These are phyloP conservation scores for Protophormia terraenovae DNA, from an alignment of 2,888 invertebrate species.

Conservation along the genomic window DNA sequence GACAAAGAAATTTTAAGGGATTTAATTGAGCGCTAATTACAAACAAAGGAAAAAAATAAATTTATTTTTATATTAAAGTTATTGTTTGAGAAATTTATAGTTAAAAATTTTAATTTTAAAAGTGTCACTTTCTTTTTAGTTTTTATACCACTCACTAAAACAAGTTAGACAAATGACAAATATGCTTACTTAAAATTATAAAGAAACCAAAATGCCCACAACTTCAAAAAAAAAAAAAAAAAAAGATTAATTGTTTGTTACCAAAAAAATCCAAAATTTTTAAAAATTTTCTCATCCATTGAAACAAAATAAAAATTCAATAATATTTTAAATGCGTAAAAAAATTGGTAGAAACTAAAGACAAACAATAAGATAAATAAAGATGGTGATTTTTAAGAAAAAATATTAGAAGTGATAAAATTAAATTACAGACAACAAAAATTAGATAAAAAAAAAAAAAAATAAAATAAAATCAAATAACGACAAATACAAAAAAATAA, in stretches of 20 bases:
- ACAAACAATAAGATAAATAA: background rate
- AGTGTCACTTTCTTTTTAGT: too few relatives aligned
- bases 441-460: background rate
- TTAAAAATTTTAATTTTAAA: too few relatives aligned
- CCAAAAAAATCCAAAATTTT: background rate
- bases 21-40: too few relatives aligned
- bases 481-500: background rate
- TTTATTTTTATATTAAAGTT: too few relatives aligned
- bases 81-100: too few relatives aligned
- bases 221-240: background rate
- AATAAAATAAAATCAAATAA: background rate
- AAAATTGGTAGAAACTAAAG: background rate
- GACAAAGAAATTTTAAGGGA: background rate
- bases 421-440: background rate
- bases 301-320: background rate
- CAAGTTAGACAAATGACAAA: slow-evolving; percentile 32
- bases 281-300: background rate
- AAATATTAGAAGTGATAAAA: slow-evolving; percentile 3
- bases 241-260: background rate
- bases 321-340: background rate
- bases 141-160: background rate
- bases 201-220: too few relatives aligned
- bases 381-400: background rate
- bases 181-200: background rate
- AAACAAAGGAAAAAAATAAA: too few relatives aligned